These are phyloP conservation scores for Pithys albifrons DNA, from an alignment of 2,113 vertebrate genomes.

Conservation along the genomic window DNA sequence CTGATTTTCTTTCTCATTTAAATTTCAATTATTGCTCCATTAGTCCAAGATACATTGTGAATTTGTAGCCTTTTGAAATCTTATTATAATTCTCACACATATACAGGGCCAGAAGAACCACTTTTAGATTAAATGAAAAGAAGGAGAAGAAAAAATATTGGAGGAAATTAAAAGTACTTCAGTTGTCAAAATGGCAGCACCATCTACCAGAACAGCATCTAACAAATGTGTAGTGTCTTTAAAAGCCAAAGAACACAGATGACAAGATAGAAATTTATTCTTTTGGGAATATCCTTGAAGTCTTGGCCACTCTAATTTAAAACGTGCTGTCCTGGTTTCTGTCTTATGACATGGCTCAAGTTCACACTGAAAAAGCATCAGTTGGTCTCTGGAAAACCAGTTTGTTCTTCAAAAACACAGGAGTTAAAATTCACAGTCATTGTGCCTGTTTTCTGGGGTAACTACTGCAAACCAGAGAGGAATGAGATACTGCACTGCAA, in stretches of 20 bases:
- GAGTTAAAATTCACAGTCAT: neutral
- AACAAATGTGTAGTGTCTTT: neutral
- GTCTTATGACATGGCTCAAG: neutral
- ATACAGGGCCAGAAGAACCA: neutral
- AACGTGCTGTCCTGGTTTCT: neutral
- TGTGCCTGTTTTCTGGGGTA: neutral
- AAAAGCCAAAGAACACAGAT: neutral
- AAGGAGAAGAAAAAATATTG: neutral
- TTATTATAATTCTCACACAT: neutral
- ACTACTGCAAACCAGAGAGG: neutral
- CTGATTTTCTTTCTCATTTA: conserved; percentile 30
- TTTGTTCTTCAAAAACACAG: neutral
- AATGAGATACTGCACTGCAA: neutral
- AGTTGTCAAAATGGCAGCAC: neutral
- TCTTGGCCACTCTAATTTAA: neutral
- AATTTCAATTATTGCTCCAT: conserved; percentile 24
- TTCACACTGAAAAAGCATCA: neutral
- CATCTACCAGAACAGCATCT: neutral
- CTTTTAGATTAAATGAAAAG: neutral
- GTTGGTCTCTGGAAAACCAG: neutral
- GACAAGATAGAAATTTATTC: neutral
- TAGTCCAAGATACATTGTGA: neutral
- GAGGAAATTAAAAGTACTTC: neutral
- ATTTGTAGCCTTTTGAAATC: conserved; percentile 19
- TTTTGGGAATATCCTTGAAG: neutral